A percentile compares a stretch with the other conserved stretches of the same genome.
Conservation (phyloP, 1,140 invertebrate species). For the Drosophila sulfurigaster region DNA sequence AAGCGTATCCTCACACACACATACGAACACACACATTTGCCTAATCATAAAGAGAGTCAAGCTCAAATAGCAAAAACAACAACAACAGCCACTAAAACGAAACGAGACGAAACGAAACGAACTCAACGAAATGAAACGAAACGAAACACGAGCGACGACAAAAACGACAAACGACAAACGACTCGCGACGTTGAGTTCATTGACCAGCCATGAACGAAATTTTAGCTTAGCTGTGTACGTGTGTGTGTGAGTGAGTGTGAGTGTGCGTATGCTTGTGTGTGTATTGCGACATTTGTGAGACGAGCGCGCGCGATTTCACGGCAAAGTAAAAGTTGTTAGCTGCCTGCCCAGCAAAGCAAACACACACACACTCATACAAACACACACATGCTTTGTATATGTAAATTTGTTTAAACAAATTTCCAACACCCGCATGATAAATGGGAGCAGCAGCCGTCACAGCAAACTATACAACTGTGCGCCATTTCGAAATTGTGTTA, state of each 20-base stretch:
- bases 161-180: conserved; percentile 24
- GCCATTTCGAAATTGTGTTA: conserved; percentile 83
- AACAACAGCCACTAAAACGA: conserved; percentile 8
- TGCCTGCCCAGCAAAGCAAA: conserved; percentile 34
- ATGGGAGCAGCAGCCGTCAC: conserved; percentile 59
- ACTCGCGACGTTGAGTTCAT: conserved; percentile 63
- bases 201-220: conserved; percentile 84
- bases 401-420: conserved; percentile 77
- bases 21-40: not conserved
- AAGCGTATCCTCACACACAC: not conserved
- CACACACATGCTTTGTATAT: conserved; percentile 14
- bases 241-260: conserved; percentile 12
- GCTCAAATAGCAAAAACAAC: conserved; percentile 29
- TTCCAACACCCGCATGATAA: conserved; percentile 76
- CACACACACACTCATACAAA: conserved; percentile 11
- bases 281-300: conserved; percentile 66
- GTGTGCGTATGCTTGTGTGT: conserved; percentile 19
- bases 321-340: conserved; percentile 79
- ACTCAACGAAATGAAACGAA: conserved; percentile 16
- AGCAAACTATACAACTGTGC: conserved; percentile 48
- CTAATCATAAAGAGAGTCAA: conserved; percentile 39
- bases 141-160: conserved; percentile 18
- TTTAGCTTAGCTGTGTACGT: conserved; percentile 33
- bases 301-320: conserved; percentile 70
- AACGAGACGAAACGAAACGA: conserved; percentile 20